phyloP scores from a whole-genome alignment of 2,888 invertebrate genomes.

The Phyllotreta striolata region DNA sequence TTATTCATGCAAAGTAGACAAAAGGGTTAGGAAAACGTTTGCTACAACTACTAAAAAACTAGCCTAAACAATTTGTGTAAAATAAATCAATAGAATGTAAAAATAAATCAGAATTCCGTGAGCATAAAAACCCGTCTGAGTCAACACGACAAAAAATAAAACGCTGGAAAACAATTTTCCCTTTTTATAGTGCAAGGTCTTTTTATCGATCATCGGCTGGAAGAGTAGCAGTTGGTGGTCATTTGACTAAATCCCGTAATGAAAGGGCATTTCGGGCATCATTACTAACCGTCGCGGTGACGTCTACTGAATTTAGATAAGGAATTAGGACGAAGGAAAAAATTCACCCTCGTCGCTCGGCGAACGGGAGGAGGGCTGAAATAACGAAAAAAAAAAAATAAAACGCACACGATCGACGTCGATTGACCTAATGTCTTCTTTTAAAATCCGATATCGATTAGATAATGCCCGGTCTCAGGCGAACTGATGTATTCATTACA shows the following conservation, averaged over 20 bases:
- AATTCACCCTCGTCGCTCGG: conserved; percentile 30
- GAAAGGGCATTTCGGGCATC: conserved; percentile 42
- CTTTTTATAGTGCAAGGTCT: no score
- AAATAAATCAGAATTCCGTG: no score
- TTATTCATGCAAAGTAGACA: no score
- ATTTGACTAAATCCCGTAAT: conserved; percentile 42
- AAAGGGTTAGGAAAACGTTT: no score
- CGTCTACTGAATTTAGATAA: conserved; percentile 42
- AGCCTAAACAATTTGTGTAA: no score
- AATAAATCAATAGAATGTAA: no score
- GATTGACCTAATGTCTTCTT: conserved; percentile 27
- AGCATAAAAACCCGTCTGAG: no score
- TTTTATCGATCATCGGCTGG: conserved; percentile 27
- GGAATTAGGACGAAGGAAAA: conserved; percentile 39
- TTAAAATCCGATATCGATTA: conserved; percentile 17
- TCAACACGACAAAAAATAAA: no score
- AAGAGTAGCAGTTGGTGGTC: conserved; percentile 35
- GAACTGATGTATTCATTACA: not conserved
- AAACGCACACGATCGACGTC: conserved; percentile 22
- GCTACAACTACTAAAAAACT: no score
- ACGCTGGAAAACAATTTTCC: not conserved
- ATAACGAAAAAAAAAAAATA: not conserved
- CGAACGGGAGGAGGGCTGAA: conserved; percentile 24
- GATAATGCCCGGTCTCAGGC: not conserved
- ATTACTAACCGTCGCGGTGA: conserved; percentile 41